phyloP scores from a whole-genome alignment of 2,888 invertebrate species.

The Caprella mutica region DNA sequence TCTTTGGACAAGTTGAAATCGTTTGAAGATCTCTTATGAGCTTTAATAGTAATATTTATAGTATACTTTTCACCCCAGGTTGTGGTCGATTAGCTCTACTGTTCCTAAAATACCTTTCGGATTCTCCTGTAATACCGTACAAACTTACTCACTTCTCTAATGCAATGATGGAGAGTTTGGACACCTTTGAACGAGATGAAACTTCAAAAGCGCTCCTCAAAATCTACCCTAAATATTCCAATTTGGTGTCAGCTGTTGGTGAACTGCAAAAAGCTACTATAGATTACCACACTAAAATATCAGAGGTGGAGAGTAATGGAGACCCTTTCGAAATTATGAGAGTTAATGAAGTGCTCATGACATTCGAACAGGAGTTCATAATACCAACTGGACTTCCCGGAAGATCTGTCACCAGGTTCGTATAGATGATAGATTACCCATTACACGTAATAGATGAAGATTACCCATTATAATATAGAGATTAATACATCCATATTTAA shows the following conservation, averaged over 20 bases:
- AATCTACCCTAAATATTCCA: conserved; percentile 18
- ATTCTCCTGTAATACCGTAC: conserved; percentile 26
- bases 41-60: too few relatives aligned
- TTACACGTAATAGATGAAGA: too few relatives aligned
- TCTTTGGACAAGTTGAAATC: too few relatives aligned
- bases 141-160: conserved; percentile 14
- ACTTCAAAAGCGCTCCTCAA: too few relatives aligned
- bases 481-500: too few relatives aligned
- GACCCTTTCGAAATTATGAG: too few relatives aligned
- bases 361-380: conserved; percentile 22
- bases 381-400: conserved; percentile 28
- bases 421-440: too few relatives aligned
- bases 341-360: conserved; percentile 31
- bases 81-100: conserved; percentile 28
- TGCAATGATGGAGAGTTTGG: conserved; percentile 12
- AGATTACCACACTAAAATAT: too few relatives aligned
- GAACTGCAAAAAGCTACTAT: background rate
- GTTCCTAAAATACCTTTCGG: conserved; percentile 13
- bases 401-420: conserved; percentile 19
- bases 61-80: too few relatives aligned
- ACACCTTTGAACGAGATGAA: conserved; percentile 1
- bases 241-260: background rate
- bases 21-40: too few relatives aligned
- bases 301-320: too few relatives aligned
- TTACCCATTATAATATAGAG: too few relatives aligned